phyloP scores from a whole-genome alignment of 2,888 invertebrate genomes.

The Thymelicus sylvestris region DNA sequence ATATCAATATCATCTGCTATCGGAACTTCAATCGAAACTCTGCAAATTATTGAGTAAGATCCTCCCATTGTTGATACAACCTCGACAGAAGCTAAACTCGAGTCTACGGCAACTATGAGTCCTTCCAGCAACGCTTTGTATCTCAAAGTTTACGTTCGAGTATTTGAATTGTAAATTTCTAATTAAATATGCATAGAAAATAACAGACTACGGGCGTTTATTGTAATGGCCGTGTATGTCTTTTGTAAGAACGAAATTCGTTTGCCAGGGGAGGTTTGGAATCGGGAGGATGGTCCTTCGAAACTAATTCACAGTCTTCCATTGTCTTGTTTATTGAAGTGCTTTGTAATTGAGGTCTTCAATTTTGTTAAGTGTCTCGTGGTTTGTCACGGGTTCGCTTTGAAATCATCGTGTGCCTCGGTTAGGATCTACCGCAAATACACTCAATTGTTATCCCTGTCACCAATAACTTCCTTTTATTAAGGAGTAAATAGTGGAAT shows the following conservation, averaged over 20 bases:
- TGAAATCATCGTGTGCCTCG: neutral
- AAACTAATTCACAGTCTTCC: slow-evolving; percentile 12
- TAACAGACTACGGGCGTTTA: slow-evolving; percentile 52
- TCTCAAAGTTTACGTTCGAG: slow-evolving; percentile 41
- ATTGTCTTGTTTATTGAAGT: slow-evolving; percentile 34
- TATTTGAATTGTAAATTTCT: slow-evolving; percentile 73
- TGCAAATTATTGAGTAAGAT: slow-evolving; percentile 22
- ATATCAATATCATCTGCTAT: slow-evolving; percentile 5
- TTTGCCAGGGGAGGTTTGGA: slow-evolving; percentile 2
- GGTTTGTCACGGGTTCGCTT: neutral
- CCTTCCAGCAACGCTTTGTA: slow-evolving; percentile 31
- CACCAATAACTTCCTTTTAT: too few relatives aligned
- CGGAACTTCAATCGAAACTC: slow-evolving; percentile 8
- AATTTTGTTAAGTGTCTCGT: slow-evolving; percentile 3
- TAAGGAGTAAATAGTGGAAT: too few relatives aligned
- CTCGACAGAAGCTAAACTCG: slow-evolving; percentile 12
- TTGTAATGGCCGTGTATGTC: slow-evolving; percentile 52
- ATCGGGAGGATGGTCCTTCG: neutral
- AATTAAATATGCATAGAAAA: slow-evolving; percentile 75
- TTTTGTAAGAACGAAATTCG: slow-evolving; percentile 38
- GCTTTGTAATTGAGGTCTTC: slow-evolving; percentile 15
- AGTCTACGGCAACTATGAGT: neutral
- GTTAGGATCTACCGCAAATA: neutral
- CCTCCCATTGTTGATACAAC: slow-evolving; percentile 30
- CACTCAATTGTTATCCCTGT: neutral